Conservation (phyloP, 2,797 vertebrate species). For the Atherinosoma microstoma region DNA sequence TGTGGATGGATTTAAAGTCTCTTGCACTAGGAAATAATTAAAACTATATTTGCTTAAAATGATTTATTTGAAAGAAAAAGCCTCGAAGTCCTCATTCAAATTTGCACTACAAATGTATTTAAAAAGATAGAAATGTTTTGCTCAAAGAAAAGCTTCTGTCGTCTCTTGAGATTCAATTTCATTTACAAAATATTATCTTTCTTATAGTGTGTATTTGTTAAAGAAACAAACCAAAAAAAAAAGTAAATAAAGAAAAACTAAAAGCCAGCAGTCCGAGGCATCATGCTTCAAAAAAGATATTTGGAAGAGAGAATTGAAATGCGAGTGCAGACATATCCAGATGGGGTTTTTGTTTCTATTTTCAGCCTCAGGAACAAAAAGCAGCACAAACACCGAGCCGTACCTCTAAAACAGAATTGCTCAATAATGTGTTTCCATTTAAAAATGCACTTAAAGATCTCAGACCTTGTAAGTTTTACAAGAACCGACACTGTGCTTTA, state of each 20-base stretch:
- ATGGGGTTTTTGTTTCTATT: slow-evolving; percentile 31
- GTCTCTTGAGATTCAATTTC: neutral
- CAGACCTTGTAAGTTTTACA: slow-evolving; percentile 40
- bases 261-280: neutral
- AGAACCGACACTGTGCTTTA: slow-evolving; percentile 46
- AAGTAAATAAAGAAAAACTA: neutral
- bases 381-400: slow-evolving; percentile 31
- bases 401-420: slow-evolving; percentile 19
- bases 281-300: slow-evolving; percentile 6
- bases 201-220: neutral
- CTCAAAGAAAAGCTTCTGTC: neutral
- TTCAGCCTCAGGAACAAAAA: slow-evolving; percentile 16
- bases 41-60: slow-evolving; percentile 39
- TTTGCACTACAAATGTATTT: neutral
- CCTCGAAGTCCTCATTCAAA: slow-evolving; percentile 25
- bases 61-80: slow-evolving; percentile 27
- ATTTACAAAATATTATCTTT: neutral
- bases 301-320: slow-evolving; percentile 17
- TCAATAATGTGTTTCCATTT: slow-evolving; percentile 32
- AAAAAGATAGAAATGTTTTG: neutral
- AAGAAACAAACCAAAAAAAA: too few species aligned
- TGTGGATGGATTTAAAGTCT: slow-evolving; percentile 6
- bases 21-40: slow-evolving; percentile 39
- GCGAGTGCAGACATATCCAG: slow-evolving; percentile 14
- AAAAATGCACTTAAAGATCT: slow-evolving; percentile 44